Evolutionary conservation across 1,140 invertebrate genomes (phyloP).

Genomic region (Orchesella cincta): DNA sequence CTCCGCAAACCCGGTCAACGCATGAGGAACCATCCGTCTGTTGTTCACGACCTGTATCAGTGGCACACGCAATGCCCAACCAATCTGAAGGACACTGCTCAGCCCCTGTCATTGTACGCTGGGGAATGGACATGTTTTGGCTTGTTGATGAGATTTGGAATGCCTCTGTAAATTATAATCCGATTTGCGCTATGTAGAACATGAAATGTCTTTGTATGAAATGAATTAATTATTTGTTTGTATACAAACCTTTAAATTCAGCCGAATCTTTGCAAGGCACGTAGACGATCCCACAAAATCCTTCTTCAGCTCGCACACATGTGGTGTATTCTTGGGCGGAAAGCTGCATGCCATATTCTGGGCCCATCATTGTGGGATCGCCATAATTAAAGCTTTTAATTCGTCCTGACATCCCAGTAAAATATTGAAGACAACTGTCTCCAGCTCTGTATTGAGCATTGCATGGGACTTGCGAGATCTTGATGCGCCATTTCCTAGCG

Average conservation of each 20-base stretch:
- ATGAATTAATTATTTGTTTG: neutral
- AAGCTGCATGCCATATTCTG: conserved; percentile 48
- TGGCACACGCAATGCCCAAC: conserved; percentile 73
- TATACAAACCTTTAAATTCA: conserved; percentile 38
- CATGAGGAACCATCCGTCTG: conserved; percentile 59
- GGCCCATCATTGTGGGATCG: conserved; percentile 45
- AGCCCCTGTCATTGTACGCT: conserved; percentile 46
- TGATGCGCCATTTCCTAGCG: conserved; percentile 50
- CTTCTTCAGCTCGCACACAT: conserved; percentile 51
- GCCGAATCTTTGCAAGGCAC: conserved; percentile 48
- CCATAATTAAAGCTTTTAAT: conserved; percentile 55
- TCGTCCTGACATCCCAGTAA: conserved; percentile 50
- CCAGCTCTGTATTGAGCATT: conserved; percentile 65
- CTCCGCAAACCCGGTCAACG: conserved; percentile 73
- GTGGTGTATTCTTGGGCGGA: conserved; percentile 52
- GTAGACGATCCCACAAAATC: conserved; percentile 51
- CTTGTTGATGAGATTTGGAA: conserved; percentile 49
- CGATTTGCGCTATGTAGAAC: neutral
- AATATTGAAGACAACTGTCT: conserved; percentile 60
- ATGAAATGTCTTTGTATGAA: neutral
- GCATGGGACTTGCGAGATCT: conserved; percentile 61
- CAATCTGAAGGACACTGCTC: conserved; percentile 68
- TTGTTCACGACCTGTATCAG: conserved; percentile 62
- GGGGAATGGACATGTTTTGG: conserved; percentile 40
- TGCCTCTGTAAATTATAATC: conserved; percentile 34